phyloP scores from a whole-genome alignment of 2,888 invertebrate genomes.

The Parascotia fuliginaria region DNA sequence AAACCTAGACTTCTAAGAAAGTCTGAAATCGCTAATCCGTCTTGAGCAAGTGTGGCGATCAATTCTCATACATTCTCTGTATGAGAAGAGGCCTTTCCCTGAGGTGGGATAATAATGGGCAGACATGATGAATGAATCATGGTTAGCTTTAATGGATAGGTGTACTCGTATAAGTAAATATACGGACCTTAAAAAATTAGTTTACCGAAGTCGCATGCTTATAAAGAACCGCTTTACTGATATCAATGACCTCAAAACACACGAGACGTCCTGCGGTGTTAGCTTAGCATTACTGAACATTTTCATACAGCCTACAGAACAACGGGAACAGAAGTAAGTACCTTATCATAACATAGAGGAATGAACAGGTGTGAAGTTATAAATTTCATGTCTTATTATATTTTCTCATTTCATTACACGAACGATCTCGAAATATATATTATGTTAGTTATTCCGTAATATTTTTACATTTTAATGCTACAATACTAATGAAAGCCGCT shows the following conservation, averaged over 20 bases:
- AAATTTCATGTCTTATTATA: conserved; percentile 29
- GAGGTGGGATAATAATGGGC: no score
- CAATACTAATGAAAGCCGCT: conserved; percentile 17
- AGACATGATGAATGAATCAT: no score
- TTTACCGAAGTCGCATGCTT: conserved; percentile 37
- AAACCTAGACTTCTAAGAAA: no score
- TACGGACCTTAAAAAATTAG: conserved; percentile 33
- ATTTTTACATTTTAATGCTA: conserved; percentile 19
- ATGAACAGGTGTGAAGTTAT: conserved; percentile 40
- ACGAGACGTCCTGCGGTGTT: conserved; percentile 43
- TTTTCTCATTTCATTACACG: not conserved
- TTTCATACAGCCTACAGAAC: conserved; percentile 29
- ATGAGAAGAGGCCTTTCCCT: no score
- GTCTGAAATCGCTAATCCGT: no score
- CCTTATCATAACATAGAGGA: conserved; percentile 40
- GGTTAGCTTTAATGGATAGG: conserved; percentile 20
- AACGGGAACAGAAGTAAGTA: conserved; percentile 16
- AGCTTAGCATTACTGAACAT: conserved; percentile 47
- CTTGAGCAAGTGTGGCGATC: no score
- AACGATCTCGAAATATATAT: not conserved
- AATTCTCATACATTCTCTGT: no score
- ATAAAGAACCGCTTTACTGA: conserved; percentile 46
- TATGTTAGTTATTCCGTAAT: conserved; percentile 7
- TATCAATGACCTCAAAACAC: conserved; percentile 54
- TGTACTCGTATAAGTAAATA: conserved; percentile 15